Evolutionary conservation across 2,113 vertebrate genomes (phyloP).

Genomic region (Mormyrus iriodes): DNA sequence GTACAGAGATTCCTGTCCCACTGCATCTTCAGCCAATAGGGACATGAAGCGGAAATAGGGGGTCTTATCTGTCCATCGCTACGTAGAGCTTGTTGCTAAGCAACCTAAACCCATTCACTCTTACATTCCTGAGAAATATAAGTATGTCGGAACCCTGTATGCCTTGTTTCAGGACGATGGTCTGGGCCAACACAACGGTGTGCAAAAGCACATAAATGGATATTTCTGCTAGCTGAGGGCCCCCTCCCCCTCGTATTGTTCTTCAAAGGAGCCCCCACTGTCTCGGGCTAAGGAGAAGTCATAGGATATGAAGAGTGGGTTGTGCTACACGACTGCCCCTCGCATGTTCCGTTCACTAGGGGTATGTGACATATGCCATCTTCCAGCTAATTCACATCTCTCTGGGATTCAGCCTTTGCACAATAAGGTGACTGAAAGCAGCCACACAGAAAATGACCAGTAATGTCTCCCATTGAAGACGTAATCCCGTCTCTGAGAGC

Average conservation of each 20-base stretch:
- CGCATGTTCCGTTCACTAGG: slow-evolving; percentile 30
- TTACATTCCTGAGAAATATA: not conserved
- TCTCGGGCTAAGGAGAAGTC: not conserved
- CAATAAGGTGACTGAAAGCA: slow-evolving; percentile 35
- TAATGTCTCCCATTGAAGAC: slow-evolving; percentile 35
- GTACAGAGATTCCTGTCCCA: not conserved
- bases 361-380: slow-evolving; percentile 39
- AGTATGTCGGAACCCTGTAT: not conserved
- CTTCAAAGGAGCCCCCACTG: not conserved
- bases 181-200: not conserved
- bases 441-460: slow-evolving; percentile 30
- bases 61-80: not conserved
- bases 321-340: not conserved
- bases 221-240: not conserved
- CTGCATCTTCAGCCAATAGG: not conserved
- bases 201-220: not conserved
- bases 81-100: not conserved
- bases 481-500: slow-evolving; percentile 45
- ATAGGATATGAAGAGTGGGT: not conserved
- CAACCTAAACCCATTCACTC: not conserved
- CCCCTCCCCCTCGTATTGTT: not conserved
- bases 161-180: not conserved
- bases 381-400: slow-evolving; percentile 36
- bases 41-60: not conserved
- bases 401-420: slow-evolving; percentile 37